Evolutionary conservation across 2,888 invertebrate species (phyloP), one percentile per base, ranked within the genome.

Genomic region (Sphinx pinastri): DNA sequence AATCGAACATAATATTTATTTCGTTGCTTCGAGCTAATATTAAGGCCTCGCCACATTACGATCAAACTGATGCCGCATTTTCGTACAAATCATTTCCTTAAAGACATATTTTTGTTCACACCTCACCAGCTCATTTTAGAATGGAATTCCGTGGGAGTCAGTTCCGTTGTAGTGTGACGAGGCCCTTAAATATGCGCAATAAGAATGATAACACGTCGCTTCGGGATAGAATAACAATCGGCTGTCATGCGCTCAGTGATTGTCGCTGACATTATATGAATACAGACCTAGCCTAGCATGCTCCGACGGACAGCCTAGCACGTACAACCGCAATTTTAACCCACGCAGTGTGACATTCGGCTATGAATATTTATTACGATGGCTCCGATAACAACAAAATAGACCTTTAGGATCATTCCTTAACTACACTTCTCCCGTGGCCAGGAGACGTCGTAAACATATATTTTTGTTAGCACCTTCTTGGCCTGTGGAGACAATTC

Each of bases 181-280:
- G 38, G 38, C 7, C 38, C 71, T 72, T 72, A 71, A 71, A 72
- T 73, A 74, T 67, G 19, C 60, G 72, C 75, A 77, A 76, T 79
- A 74, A 74, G 45, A 72, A 71, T 68, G 67, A 55, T 74, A 71
- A 73, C 73, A 70, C 75, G 73, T 71, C 63, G 71, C 70, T 68
- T 25, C 7, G 7, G 59, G 70, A 58, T 70, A 68, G 47, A 75
- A 68, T 72, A 71, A 69, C 71, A 72, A 73, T 74, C 70, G 51
- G 63, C 71, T 67, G 72, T 47, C 67, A 71, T 75, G 76, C 76
- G 75, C 60, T 70, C 72, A 60, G 54, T 8, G 25, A 60, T 45
- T 25, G 57, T 38, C 38, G 38, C 47, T 63, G 16, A 63, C 47
- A 63, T 45, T 59, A 60, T 19, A 31, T 49, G 63, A 8, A 47